Conservation (phyloP, 92 coral and sea anemone genomes). For the Palythoa caribaeorum region DNA sequence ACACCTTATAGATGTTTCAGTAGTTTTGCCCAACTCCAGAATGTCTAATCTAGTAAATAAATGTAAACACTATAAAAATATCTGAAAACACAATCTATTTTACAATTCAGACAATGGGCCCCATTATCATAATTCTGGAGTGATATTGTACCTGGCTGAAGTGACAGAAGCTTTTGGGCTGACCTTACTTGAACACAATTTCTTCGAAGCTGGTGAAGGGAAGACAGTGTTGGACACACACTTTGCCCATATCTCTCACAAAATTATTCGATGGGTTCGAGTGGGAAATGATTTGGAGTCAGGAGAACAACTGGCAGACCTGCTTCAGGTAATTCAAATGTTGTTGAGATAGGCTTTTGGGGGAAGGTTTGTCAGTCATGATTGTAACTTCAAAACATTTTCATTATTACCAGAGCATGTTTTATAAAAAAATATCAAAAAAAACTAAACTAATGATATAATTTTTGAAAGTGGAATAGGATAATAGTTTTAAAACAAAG, state of each 20-base stretch:
- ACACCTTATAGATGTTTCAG: background rate
- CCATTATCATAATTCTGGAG: slow-evolving; percentile 51
- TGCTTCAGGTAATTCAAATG: slow-evolving; percentile 40
- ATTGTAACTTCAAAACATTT: background rate
- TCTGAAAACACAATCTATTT: background rate
- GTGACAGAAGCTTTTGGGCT: slow-evolving; percentile 36
- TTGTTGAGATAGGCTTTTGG: background rate
- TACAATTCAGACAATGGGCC: slow-evolving; percentile 46
- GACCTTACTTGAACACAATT: slow-evolving; percentile 31
- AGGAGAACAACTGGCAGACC: slow-evolving; percentile 48
- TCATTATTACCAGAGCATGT: background rate
- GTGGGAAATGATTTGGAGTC: slow-evolving; percentile 59
- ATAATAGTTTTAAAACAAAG: background rate
- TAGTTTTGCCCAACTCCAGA: background rate
- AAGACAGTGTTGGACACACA: slow-evolving; percentile 51
- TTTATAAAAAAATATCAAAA: background rate
- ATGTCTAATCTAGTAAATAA: background rate
- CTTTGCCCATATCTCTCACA: slow-evolving; percentile 61
- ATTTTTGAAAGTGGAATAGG: background rate
- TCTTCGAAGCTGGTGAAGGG: slow-evolving; percentile 49
- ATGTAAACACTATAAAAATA: background rate
- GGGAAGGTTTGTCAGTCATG: background rate
- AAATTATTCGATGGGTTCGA: slow-evolving; percentile 57
- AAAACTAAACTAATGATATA: background rate
- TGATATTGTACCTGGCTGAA: slow-evolving; percentile 46